Evolutionary conservation across 2,797 vertebrate species (phyloP), one percentile per base, ranked within the genome.

Genomic region (Rhyacichthys aspro): DNA sequence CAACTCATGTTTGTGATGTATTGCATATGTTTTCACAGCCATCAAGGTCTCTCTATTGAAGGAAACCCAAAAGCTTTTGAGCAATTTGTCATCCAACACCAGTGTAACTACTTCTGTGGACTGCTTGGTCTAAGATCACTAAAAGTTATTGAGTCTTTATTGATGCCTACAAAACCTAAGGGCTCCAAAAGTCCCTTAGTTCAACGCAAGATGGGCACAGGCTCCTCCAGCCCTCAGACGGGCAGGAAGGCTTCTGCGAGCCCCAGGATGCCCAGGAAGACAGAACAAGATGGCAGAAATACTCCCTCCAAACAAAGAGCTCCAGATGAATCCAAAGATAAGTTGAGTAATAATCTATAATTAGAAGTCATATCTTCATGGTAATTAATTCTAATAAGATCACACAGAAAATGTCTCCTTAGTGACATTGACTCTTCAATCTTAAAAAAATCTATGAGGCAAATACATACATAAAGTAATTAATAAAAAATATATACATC

Each of bases 61-160:
- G 95, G 93, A 5, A 92, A 87, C 64, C 94, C 94, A 0, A 89
- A 89, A 37, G 81, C 96, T 55, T 91, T 98, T 68, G 95, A 98
- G 81, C 93, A 94, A 46, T 98, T 98, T 17, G 70, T 74, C 0
- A 67, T 85, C 0, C 50, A 88, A 52, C 97, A 98, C 81, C 93
- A 90, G 70, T 98, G 97, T 76, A 97, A 94, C 85, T 89, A 16
- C 80, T 97, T 93, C 85, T 98, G 97, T 63, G 93, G 91, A 65
- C 91, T 95, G 48, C 91, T 98, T 53, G 88, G 91, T 50, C 87
- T 98, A 62, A 86, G 81, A 41, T 78, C 91, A 18, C 84, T 95
- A 19, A 95, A 95, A 82, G 71, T 72, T 9, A 80, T 89, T 11
- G 96, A 97, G 58, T 74, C 84, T 9, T 79, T 91, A 16, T 85